Base-by-base conservation (phyloP, 2,113 vertebrate species). In the Sphyrna mokarran region DNA sequence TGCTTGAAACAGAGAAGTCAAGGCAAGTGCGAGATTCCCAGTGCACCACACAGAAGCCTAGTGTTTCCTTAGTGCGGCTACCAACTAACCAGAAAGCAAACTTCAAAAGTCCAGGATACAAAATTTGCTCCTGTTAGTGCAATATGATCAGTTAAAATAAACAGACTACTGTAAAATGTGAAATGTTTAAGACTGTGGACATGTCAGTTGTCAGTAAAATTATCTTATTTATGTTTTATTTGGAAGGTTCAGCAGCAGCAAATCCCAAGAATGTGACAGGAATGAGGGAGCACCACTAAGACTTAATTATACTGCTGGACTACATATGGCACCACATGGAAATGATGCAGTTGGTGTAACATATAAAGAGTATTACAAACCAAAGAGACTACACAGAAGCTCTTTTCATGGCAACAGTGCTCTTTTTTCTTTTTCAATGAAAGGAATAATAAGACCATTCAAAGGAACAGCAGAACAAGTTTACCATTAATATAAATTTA, bases 161-260 rank as follows among this genome's bases (percentile, higher is more conserved):
- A 37, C 89, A 16, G 37, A 68, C 89, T n/a, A 93, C 61, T 37
- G 20, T 90, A 93, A 93, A 93, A 66, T 93, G 61, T 93, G 89
- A 93, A 66, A 93, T 93, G n/a, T 95, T 95, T 95, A 29, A 95
- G 76, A 70, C 5, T 48, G 40, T 18, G 43, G 40, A 54, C 68
- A 72, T 69, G 68, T 72, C 40, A 76, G 43, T 76, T 43, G 68
- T 72, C 43, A 66, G 89, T 93, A 37, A 93, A 18, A 93, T 93
- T 93, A 68, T 93, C 61, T 90, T 61, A 90, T 90, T 93, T 93
- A 93, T 95, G 26, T 72, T 95, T 48, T 72, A 72, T 69, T 70
- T 94, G 61, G 91, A 43, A 69, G 91, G n/a, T 69, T 43, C 91
- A 94, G 66, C 68, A 68, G 20, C 20, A 94, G 63, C 63, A 40